A percentile compares a stretch with the other conserved stretches of the same genome.
phyloP scores from a whole-genome alignment of 1,140 invertebrate species.

The Cepaea nemoralis region DNA sequence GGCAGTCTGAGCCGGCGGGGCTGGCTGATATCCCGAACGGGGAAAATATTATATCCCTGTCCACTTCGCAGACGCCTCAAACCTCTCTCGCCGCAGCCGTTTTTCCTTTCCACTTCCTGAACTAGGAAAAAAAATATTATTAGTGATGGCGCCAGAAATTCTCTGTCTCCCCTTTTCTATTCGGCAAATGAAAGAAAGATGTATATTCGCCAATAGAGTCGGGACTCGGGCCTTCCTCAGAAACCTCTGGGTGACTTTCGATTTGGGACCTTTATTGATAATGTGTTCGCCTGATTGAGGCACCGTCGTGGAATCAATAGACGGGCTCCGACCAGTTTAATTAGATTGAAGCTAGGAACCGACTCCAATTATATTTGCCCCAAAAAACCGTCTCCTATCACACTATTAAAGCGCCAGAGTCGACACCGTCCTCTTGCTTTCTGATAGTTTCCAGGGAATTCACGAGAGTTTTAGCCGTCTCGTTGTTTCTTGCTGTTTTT shows the following conservation, averaged over 20 bases:
- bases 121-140: conserved; percentile 10
- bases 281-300: conserved; percentile 33
- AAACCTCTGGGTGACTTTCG: conserved; percentile 27
- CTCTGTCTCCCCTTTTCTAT: conserved; percentile 3
- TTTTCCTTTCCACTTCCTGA: neutral
- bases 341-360: conserved; percentile 32
- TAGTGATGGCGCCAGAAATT: conserved; percentile 15
- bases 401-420: conserved; percentile 19
- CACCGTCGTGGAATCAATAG: neutral
- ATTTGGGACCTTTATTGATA: conserved; percentile 30
- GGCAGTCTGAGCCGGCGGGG: neutral
- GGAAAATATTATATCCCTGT: neutral
- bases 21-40: neutral
- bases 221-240: neutral
- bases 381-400: conserved; percentile 16
- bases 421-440: neutral
- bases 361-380: conserved; percentile 37
- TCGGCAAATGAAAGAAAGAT: conserved; percentile 33
- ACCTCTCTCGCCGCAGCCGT: neutral
- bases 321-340: conserved; percentile 24
- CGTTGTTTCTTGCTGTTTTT: neutral
- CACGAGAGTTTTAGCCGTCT: neutral
- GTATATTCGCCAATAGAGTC: conserved; percentile 27
- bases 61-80: neutral
- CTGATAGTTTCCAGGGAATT: conserved; percentile 7